Conservation (phyloP, 2,888 invertebrate genomes). For the Drosophila recens region DNA sequence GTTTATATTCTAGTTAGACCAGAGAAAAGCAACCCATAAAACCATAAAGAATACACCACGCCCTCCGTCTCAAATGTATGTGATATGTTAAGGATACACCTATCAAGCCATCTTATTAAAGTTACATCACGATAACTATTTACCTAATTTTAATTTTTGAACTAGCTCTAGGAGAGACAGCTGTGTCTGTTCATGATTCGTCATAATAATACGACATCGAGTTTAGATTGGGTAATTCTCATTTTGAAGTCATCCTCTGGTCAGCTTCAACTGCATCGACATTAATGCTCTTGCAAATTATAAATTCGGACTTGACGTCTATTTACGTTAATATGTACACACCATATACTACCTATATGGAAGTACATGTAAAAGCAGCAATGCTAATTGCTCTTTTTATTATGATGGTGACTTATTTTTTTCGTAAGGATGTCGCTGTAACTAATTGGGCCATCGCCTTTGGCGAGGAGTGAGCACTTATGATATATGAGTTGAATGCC, state of each 20-base stretch:
- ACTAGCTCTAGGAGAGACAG: not conserved
- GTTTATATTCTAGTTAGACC: not conserved
- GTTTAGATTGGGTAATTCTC: not conserved
- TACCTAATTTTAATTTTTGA: not conserved
- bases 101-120: not conserved
- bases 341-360: no score
- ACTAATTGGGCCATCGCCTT: slow-evolving; percentile 68
- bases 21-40: not conserved
- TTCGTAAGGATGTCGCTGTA: slow-evolving; percentile 63
- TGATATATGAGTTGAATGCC: slow-evolving; percentile 41
- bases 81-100: not conserved
- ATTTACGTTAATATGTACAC: slow-evolving; percentile 1
- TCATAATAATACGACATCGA: not conserved
- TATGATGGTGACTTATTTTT: slow-evolving; percentile 36
- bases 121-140: not conserved
- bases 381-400: slow-evolving; percentile 56
- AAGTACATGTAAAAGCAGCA: not conserved
- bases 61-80: no score
- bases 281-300: not conserved
- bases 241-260: not conserved
- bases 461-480: slow-evolving; percentile 27
- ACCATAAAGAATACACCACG: no score
- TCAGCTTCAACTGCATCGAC: not conserved
- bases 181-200: not conserved
- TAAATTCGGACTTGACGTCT: slow-evolving; percentile 21